phyloP scores from a whole-genome alignment of 2,888 invertebrate species.

The Tenthredo amoena region DNA sequence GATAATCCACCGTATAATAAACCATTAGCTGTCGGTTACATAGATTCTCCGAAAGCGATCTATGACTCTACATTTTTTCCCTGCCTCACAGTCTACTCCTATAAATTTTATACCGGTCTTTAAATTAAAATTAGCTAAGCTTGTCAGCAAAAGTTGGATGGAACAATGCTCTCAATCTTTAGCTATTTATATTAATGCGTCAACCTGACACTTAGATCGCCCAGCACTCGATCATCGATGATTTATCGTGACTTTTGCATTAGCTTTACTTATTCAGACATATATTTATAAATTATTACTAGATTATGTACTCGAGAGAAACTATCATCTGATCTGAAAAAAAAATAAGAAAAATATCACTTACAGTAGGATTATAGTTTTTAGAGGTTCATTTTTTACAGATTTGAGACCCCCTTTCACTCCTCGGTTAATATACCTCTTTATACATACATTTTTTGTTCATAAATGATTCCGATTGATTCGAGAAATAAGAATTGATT shows the following conservation, averaged over 20 bases:
- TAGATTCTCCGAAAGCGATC: not conserved
- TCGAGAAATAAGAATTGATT: not conserved
- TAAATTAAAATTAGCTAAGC: not conserved
- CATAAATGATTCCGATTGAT: not conserved
- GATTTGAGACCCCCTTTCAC: not conserved
- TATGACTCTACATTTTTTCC: not conserved
- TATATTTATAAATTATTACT: not conserved
- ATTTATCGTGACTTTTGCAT: not conserved
- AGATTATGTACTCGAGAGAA: not conserved
- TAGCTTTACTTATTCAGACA: not conserved
- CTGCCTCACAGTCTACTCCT: not conserved
- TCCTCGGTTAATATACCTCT: not conserved
- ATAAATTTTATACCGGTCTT: not conserved
- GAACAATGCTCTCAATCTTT: conserved; percentile 35
- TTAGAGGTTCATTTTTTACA: not conserved
- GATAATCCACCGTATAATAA: not conserved
- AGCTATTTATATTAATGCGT: conserved; percentile 7
- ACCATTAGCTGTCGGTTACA: not conserved
- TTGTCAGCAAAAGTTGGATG: conserved; percentile 5
- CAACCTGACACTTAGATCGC: conserved; percentile 15
- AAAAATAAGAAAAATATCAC: not conserved
- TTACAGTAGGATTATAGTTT: not conserved
- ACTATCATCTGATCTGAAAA: not conserved
- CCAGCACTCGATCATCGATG: conserved; percentile 38
- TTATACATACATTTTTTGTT: not conserved